Evolutionary conservation across 2,888 invertebrate species (phyloP).

Genomic region (Drosophila ustulata): DNA sequence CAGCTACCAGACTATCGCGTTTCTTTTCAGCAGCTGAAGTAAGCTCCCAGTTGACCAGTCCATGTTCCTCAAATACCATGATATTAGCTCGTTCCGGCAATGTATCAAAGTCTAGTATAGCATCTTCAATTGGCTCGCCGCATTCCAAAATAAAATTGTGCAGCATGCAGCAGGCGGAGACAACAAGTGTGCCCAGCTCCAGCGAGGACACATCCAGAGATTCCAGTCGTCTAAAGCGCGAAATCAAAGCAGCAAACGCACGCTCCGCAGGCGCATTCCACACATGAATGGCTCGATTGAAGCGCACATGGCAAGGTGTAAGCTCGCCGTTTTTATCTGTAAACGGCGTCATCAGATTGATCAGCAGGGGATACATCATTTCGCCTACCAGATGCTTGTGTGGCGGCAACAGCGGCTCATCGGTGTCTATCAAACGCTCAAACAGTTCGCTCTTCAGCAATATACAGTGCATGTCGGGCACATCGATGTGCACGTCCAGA

Average conservation of each 20-base stretch:
- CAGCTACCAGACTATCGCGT: conserved; percentile 38
- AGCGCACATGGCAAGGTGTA: conserved; percentile 45
- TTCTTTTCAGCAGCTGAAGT: conserved; percentile 50
- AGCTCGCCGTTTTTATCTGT: conserved; percentile 23
- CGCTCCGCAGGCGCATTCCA: conserved; percentile 48
- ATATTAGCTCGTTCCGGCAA: conserved; percentile 29
- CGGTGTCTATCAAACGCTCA: conserved; percentile 39
- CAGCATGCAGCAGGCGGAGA: conserved; percentile 56
- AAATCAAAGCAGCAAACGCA: conserved; percentile 42
- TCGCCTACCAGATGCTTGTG: conserved; percentile 54
- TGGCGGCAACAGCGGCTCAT: conserved; percentile 43
- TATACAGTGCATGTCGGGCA: conserved; percentile 46
- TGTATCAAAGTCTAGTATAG: conserved; percentile 34
- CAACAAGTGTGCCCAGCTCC: conserved; percentile 36
- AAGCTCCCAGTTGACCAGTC: conserved; percentile 39
- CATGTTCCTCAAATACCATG: conserved; percentile 41
- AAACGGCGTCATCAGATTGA: conserved; percentile 59
- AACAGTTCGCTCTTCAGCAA: conserved; percentile 53
- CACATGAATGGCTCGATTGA: conserved; percentile 43
- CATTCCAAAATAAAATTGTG: conserved; percentile 57
- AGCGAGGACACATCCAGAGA: conserved; percentile 41
- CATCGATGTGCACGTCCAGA: conserved; percentile 51
- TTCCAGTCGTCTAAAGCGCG: conserved; percentile 48
- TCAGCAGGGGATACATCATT: conserved; percentile 46
- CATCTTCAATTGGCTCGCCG: conserved; percentile 46